Base-by-base conservation (phyloP, 1,140 invertebrate genomes). In the Calliopsis andreniformis region DNA sequence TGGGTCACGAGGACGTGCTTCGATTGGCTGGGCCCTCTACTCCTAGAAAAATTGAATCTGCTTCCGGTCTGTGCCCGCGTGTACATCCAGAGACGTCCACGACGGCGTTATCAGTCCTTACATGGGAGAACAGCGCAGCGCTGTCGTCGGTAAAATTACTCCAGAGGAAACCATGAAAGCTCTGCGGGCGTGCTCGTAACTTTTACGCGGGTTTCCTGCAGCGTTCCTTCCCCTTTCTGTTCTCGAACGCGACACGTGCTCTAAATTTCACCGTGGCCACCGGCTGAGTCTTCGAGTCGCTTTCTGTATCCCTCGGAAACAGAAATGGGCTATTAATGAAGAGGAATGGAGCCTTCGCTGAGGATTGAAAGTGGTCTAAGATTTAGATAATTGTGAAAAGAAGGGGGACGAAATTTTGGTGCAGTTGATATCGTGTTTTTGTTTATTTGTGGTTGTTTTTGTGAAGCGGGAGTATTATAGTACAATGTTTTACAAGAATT, bases 41-140 rank as follows among this genome's bases (percentile, higher is more conserved):
- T 14, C 8, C 47, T 25, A 30, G 47, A 35, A 63, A 63, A 63
- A 63, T 63, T 63, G 69, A 72, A 72, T 72, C 28, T 18, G 23
- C n/a, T 47, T 70, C 25, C 56, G 30, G 59, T 3, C 23, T 39
- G 32, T 1, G 18, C 1, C 25, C 8, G 20, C n/a, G n/a, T 20
- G 32, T 16, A 14, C 20, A 12, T 14, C 16, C 49, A 16, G 32
- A 3, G 18, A 69, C 66, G 47, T 55, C 42, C 28, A 3, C 68
- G 7, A 18, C 25, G 35, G 32, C 69, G 35, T 72, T 72, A 72
- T 63, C 69, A 49, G 14, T 30, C n/a, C n/a, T 72, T 53, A 43
- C 69, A 20, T 18, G 32, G 47, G 28, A 20, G 35, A 32, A 42
- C 23, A 32, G 16, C n/a, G n/a, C 14, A 0, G 8, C 32, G 23